Percentiles rank a stretch among this genome's conserved stretches.
These are phyloP conservation scores for Podarcis lilfordi DNA, from an alignment of 2,797 vertebrate species.

Conservation along the genomic window DNA sequence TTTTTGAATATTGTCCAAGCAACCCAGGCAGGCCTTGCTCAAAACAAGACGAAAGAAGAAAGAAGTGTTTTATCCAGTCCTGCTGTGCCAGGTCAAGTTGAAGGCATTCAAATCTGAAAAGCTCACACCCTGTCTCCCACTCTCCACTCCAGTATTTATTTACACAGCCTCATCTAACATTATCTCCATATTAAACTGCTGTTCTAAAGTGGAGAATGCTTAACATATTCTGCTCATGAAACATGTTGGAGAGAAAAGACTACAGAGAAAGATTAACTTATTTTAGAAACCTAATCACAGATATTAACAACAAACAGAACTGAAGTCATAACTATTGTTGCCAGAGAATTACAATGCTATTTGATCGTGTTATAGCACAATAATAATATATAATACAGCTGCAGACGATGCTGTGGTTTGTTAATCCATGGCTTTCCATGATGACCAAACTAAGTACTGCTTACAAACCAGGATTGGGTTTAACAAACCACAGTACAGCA, in stretches of 20 bases:
- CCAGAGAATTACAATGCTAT: neutral
- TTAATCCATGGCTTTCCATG: neutral
- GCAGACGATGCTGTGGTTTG: neutral
- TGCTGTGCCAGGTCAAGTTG: neutral
- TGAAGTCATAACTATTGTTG: neutral
- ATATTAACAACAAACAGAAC: neutral
- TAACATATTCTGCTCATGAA: neutral
- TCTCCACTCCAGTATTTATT: neutral
- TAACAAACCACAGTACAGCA: neutral
- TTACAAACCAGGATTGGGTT: neutral
- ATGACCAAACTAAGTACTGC: neutral
- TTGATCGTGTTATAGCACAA: neutral
- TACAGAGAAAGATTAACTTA: neutral
- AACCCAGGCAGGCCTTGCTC: constrained; percentile 16
- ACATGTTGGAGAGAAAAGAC: neutral
- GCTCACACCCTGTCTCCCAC: neutral
- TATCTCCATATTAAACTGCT: neutral
- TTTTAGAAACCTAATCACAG: neutral
- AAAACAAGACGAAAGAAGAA: neutral
- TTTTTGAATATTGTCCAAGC: constrained; percentile 10
- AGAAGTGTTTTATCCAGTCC: neutral
- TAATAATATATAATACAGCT: neutral
- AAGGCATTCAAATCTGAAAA: neutral
- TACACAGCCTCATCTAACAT: neutral
- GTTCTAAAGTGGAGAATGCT: neutral